phyloP scores from a whole-genome alignment of 2,113 vertebrate species.

The Cephalopholis sonnerati region DNA sequence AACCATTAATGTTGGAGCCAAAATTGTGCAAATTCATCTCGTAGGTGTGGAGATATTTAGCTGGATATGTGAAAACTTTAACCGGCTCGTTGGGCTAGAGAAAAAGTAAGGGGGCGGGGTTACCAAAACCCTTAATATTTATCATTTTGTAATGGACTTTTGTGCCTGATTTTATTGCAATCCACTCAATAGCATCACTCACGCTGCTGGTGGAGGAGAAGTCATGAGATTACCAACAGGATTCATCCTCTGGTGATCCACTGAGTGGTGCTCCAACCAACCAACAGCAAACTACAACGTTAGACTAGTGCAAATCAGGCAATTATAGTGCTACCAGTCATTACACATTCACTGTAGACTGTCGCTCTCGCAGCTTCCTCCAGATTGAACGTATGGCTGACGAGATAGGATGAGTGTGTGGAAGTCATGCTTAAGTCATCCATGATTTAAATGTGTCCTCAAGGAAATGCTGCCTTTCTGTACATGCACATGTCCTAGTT shows the following conservation, averaged over 20 bases:
- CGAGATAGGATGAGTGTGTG: conserved; percentile 7
- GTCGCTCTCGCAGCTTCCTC: conserved; percentile 12
- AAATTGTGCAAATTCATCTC: neutral
- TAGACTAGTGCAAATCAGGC: neutral
- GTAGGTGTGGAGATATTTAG: neutral
- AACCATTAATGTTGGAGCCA: neutral
- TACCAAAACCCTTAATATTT: too few species aligned
- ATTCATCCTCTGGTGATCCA: too few species aligned
- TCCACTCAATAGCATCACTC: neutral
- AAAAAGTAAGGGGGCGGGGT: too few species aligned
- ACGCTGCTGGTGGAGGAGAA: neutral
- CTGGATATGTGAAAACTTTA: neutral
- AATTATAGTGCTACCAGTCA: neutral
- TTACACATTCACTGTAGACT: neutral
- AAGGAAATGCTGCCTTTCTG: conserved; percentile 62
- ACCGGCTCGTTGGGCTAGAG: neutral
- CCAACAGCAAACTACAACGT: neutral
- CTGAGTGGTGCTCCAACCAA: neutral
- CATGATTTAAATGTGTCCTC: conserved; percentile 68
- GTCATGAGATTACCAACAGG: neutral
- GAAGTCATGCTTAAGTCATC: conserved; percentile 54
- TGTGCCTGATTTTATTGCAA: neutral
- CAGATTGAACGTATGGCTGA: conserved; percentile 19
- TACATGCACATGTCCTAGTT: conserved; percentile 62
- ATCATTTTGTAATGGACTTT: neutral